Evolutionary conservation across 2,888 invertebrate genomes (phyloP).

Genomic region (Athrips mouffetella): DNA sequence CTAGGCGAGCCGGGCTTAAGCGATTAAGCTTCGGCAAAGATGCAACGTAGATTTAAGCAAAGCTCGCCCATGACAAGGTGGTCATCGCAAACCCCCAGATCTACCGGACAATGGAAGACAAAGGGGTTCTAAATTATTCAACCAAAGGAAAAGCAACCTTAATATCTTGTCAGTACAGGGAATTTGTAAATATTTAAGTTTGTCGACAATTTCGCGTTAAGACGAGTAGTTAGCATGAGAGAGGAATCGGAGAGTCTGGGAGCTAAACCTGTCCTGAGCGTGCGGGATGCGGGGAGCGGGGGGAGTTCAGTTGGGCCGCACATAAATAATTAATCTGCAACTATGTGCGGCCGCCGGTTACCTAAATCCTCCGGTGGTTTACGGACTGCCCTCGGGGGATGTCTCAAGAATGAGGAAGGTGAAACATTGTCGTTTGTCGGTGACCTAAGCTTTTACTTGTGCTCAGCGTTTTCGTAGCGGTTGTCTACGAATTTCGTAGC

Average conservation of each 20-base stretch:
- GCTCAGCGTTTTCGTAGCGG: slow-evolving; percentile 7
- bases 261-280: slow-evolving; percentile 61
- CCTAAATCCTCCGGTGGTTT: slow-evolving; percentile 63
- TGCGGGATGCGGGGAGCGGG: slow-evolving; percentile 13
- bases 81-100: slow-evolving; percentile 73
- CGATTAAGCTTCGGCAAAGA: slow-evolving; percentile 69
- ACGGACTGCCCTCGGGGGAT: slow-evolving; percentile 44
- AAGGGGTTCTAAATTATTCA: slow-evolving; percentile 74
- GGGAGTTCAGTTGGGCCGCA: slow-evolving; percentile 52
- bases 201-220: slow-evolving; percentile 67
- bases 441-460: slow-evolving; percentile 5
- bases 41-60: slow-evolving; percentile 74
- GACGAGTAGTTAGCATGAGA: slow-evolving; percentile 74
- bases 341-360: slow-evolving; percentile 66
- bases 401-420: slow-evolving; percentile 27
- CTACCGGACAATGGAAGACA: slow-evolving; percentile 71
- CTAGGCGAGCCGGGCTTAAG: slow-evolving; percentile 56
- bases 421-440: slow-evolving; percentile 38
- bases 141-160: slow-evolving; percentile 65
- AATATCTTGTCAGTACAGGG: slow-evolving; percentile 51
- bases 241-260: slow-evolving; percentile 70
- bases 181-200: slow-evolving; percentile 70
- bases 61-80: slow-evolving; percentile 75
- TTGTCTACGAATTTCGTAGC: background rate
- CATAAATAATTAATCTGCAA: slow-evolving; percentile 76